Conservation (phyloP, 2,888 invertebrate genomes). For the Neoitamus cyanurus region DNA sequence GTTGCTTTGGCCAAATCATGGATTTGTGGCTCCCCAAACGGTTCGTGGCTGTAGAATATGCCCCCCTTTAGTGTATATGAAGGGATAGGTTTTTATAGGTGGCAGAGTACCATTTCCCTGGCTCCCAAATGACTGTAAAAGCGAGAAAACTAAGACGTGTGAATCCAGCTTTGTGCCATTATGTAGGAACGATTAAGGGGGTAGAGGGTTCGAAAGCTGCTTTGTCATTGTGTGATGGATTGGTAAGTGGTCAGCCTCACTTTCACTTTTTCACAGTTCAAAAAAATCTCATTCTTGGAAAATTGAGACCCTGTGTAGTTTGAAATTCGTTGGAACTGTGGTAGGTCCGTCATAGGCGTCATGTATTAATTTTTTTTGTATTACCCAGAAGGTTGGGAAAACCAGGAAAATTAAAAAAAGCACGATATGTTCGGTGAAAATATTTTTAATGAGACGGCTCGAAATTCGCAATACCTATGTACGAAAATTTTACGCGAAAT, state of each 20-base stretch:
- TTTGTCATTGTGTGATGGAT: conserved; percentile 68
- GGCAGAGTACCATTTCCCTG: conserved; percentile 58
- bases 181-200: conserved; percentile 67
- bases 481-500: too few species aligned
- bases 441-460: too few species aligned
- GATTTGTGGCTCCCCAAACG: conserved; percentile 66
- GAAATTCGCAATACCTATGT: too few species aligned
- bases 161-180: conserved; percentile 66
- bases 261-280: too few species aligned
- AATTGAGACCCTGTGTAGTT: too few species aligned
- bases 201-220: conserved; percentile 67
- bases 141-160: conserved; percentile 57
- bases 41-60: conserved; percentile 43
- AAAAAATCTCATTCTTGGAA: too few species aligned
- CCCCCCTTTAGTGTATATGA: neutral
- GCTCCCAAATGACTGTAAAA: conserved; percentile 58
- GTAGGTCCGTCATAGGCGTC: too few species aligned
- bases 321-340: too few species aligned
- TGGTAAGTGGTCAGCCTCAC: conserved; percentile 63
- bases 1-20: conserved; percentile 68
- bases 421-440: too few species aligned
- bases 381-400: too few species aligned
- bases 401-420: too few species aligned
- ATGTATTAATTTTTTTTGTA: too few species aligned
- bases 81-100: conserved; percentile 53